phyloP scores from a whole-genome alignment of 2,113 vertebrate genomes.

The Ochotona princeps region DNA sequence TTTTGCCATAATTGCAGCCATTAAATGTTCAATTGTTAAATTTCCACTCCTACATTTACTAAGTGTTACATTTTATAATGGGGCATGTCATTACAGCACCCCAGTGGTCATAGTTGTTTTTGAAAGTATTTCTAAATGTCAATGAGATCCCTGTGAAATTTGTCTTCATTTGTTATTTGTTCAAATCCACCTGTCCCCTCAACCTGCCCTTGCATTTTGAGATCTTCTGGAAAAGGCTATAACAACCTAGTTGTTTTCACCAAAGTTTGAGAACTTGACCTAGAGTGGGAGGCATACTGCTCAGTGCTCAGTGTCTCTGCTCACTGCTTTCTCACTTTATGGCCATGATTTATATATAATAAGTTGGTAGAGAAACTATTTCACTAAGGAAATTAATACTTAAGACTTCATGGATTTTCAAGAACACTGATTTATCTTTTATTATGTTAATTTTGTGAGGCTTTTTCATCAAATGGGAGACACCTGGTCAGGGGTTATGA shows the following conservation, averaged over 20 bases:
- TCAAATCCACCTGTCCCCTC: slow-evolving; percentile 49
- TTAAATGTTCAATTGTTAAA: slow-evolving; percentile 92
- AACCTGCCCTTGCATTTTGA: slow-evolving; percentile 65
- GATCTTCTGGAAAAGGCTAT: slow-evolving; percentile 73
- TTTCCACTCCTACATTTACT: slow-evolving; percentile 89
- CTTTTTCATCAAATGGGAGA: slow-evolving; percentile 77
- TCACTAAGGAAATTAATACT: slow-evolving; percentile 86
- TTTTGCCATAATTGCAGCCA: slow-evolving; percentile 92
- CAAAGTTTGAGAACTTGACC: slow-evolving; percentile 78
- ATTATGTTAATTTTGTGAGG: slow-evolving; percentile 80
- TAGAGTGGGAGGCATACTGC: slow-evolving; percentile 75
- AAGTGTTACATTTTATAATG: slow-evolving; percentile 88
- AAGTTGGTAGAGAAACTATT: slow-evolving; percentile 82
- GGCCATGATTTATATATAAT: slow-evolving; percentile 79
- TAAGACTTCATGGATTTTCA: slow-evolving; percentile 80
- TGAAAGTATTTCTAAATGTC: slow-evolving; percentile 87
- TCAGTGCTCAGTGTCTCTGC: slow-evolving; percentile 71
- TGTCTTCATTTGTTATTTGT: slow-evolving; percentile 81
- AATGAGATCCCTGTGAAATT: slow-evolving; percentile 84
- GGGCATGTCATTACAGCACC: slow-evolving; percentile 88
- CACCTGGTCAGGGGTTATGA: slow-evolving; percentile 25
- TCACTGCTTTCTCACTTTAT: slow-evolving; percentile 75
- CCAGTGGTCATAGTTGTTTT: slow-evolving; percentile 86
- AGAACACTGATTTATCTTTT: slow-evolving; percentile 83
- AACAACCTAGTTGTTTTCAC: slow-evolving; percentile 70